Conservation (phyloP, 2,113 vertebrate genomes). For the Takifugu bimaculatus region DNA sequence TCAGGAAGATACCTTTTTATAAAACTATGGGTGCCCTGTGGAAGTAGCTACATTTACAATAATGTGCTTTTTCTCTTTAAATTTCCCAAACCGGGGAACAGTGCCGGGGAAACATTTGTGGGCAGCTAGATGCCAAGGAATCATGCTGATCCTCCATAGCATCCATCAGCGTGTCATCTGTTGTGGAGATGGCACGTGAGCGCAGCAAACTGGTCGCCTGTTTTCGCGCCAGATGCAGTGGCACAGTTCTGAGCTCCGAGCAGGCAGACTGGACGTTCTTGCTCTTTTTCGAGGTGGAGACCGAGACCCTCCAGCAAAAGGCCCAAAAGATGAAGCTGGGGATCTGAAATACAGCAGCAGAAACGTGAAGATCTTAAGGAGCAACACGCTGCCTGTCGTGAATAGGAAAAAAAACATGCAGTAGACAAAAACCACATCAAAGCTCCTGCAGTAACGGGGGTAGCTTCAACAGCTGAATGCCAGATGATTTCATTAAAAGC, state of each 20-base stretch:
- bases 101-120: conserved; percentile 16
- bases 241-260: conserved; percentile 39
- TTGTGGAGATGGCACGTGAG: conserved; percentile 40
- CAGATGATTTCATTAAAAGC: not conserved
- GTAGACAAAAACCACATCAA: too few species aligned
- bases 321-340: conserved; percentile 6
- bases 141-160: conserved; percentile 60
- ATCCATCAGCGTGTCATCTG: conserved; percentile 51
- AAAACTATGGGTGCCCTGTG: too few species aligned
- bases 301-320: conserved; percentile 30
- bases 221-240: conserved; percentile 58
- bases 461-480: too few species aligned
- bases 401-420: too few species aligned
- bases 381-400: too few species aligned
- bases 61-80: not conserved
- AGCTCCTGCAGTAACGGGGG: too few species aligned
- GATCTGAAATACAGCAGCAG: not conserved
- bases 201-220: conserved; percentile 48
- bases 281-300: conserved; percentile 1
- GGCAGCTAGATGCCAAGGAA: conserved; percentile 39
- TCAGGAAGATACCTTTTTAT: too few species aligned
- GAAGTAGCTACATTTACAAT: too few species aligned
- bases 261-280: conserved; percentile 17
- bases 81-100: conserved; percentile 25
- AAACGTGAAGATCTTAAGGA: not conserved